A percentile compares a stretch with the other conserved stretches of the same genome.
Conservation (phyloP, 2,888 invertebrate genomes). For the Orthosia incerta region DNA sequence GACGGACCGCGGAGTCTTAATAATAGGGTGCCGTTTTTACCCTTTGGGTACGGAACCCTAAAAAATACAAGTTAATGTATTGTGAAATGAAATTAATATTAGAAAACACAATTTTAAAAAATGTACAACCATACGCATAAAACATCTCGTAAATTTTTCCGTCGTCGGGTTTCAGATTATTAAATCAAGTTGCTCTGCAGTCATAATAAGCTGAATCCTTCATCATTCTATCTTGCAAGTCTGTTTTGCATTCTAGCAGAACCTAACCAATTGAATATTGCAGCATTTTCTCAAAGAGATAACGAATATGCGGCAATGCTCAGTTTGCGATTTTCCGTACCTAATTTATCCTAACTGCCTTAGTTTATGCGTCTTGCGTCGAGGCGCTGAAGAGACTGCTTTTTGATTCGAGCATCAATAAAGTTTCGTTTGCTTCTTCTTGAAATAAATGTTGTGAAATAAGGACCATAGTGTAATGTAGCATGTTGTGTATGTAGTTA, state of each 20-base stretch:
- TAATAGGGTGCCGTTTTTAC: too few relatives aligned
- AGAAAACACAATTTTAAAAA: too few relatives aligned
- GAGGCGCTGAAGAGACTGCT: not conserved
- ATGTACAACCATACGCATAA: too few relatives aligned
- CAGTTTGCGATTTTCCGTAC: conserved; percentile 1
- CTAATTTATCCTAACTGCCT: conserved; percentile 1
- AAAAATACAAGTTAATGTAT: too few relatives aligned
- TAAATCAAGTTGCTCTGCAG: too few relatives aligned
- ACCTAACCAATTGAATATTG: not conserved
- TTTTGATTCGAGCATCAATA: conserved; percentile 13
- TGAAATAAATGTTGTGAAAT: not conserved
- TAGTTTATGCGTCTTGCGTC: not conserved
- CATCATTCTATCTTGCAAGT: not conserved
- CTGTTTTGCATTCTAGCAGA: not conserved
- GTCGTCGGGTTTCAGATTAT: too few relatives aligned
- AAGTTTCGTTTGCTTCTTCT: not conserved
- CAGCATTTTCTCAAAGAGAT: not conserved
- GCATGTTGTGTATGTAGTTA: too few relatives aligned
- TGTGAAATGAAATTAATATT: too few relatives aligned
- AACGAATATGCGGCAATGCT: conserved; percentile 1
- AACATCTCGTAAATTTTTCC: too few relatives aligned
- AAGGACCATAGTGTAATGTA: not conserved
- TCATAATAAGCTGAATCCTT: too few relatives aligned
- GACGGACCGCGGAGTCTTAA: too few relatives aligned
- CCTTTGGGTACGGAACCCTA: too few relatives aligned